A percentile compares a stretch with the other conserved stretches of the same genome.
phyloP scores from a whole-genome alignment of 1,140 invertebrate genomes.

The Callitettix versicolor region DNA sequence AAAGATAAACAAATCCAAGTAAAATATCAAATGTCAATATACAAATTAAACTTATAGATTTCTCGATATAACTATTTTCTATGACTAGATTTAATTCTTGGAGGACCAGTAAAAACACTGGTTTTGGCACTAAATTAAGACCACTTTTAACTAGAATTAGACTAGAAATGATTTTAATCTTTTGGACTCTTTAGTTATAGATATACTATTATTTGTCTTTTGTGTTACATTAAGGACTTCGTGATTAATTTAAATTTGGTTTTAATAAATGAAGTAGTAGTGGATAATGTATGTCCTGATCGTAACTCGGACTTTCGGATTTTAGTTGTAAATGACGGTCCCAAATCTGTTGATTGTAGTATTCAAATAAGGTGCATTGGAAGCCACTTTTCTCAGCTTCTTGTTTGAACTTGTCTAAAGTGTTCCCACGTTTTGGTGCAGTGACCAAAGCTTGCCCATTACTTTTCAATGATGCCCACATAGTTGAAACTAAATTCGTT shows the following conservation, averaged over 20 bases:
- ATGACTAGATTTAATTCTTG: constrained; percentile 6
- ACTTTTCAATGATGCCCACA: constrained; percentile 52
- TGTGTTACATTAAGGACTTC: no score
- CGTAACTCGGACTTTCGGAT: constrained; percentile 45
- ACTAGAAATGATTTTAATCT: neutral
- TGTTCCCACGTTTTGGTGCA: constrained; percentile 61
- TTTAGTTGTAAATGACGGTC: constrained; percentile 49
- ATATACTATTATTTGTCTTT: no score
- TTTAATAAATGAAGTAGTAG: constrained; percentile 43
- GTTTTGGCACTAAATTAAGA: constrained; percentile 15
- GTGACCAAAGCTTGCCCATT: constrained; percentile 59
- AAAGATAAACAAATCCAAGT: no score
- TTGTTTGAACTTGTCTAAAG: constrained; percentile 56
- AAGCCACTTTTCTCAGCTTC: constrained; percentile 48
- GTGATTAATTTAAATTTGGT: constrained; percentile 1
- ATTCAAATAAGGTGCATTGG: constrained; percentile 39
- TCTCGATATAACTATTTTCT: neutral
- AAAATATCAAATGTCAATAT: no score
- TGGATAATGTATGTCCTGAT: constrained; percentile 56
- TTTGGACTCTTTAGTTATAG: neutral
- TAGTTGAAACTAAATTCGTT: constrained; percentile 54
- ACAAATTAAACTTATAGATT: no score
- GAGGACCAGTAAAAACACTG: neutral
- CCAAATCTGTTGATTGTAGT: constrained; percentile 55
- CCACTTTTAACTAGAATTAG: constrained; percentile 4